Base-by-base conservation (phyloP, 1,140 invertebrate species). In the Drosophila nigromelanica region DNA sequence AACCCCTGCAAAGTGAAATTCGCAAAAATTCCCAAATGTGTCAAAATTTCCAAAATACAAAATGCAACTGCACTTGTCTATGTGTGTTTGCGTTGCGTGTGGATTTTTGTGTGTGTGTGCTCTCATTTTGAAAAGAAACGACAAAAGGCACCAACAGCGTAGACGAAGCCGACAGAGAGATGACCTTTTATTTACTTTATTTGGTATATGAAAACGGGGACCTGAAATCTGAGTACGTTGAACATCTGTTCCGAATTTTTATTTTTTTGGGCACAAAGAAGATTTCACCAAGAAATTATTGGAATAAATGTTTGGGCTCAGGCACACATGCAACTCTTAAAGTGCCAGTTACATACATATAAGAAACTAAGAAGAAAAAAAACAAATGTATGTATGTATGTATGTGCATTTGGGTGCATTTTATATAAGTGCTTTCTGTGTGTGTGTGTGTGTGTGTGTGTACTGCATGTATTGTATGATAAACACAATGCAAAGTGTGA, bases 401-500 rank as follows among this genome's bases (percentile, higher is more conserved):
- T 63, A 35, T 56, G 47, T 69, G 69, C 35, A 51, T 71, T 35
- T 56, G 42, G 37, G 33, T 62, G 71, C 45, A 69, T 67, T 54
- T 73, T 73, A 67, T 73, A 67, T 59, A 64, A 63, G 27, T 27
- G 27, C 27, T 10, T 5, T 35, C 6, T 8, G 30, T n/a, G 21
- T 50, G 18, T n/a, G n/a, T n/a, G 15, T 27, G 24, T 48, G 42
- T 18, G 30, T 66, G 27, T 78, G 27, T 76, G 50, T 63, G 52
- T 35, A 35, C 30, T 51, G 48, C 66, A 55, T 76, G 10, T 59
- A 37, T 33, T 43, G 56, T 47, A 42, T 69, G 66, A 60, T 66
- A 54, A 71, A 62, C 56, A 87, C 82, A 87, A 89, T 87, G 79
- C 85, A 70, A 89, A 80, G 83, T 80, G 83, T 89, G 83, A 89